Conservation (phyloP, 1,140 invertebrate species). For the Ceratina calcarata region DNA sequence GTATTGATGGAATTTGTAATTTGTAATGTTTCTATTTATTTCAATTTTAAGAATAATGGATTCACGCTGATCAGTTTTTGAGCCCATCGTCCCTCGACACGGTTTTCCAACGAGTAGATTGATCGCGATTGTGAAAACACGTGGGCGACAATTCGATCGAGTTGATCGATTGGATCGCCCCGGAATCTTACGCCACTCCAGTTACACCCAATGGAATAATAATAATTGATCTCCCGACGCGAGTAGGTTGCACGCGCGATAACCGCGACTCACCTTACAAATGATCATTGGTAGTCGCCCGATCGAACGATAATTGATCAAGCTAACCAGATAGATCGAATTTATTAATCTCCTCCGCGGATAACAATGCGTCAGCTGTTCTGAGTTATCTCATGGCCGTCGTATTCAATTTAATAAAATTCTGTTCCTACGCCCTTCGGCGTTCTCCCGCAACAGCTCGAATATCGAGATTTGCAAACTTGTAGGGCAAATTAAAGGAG, state of each 20-base stretch:
- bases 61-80: too few species aligned
- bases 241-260: neutral
- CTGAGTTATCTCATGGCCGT: neutral
- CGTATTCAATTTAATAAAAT: neutral
- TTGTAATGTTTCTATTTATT: too few species aligned
- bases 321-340: neutral
- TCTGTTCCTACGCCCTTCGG: neutral
- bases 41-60: too few species aligned
- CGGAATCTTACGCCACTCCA: conserved; percentile 10
- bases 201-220: conserved; percentile 11
- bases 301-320: conserved; percentile 6
- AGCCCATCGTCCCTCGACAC: neutral
- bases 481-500: too few species aligned
- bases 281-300: neutral
- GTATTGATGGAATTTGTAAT: too few species aligned
- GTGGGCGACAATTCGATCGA: conserved; percentile 26
- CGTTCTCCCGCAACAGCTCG: too few species aligned
- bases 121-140: neutral
- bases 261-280: neutral
- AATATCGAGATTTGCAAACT: too few species aligned
- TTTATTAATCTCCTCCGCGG: conserved; percentile 6
- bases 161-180: conserved; percentile 23
- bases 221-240: conserved; percentile 17
- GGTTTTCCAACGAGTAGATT: neutral
- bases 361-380: neutral